Evolutionary conservation across 2,113 vertebrate species (phyloP).

Genomic region (Agelaius tricolor): DNA sequence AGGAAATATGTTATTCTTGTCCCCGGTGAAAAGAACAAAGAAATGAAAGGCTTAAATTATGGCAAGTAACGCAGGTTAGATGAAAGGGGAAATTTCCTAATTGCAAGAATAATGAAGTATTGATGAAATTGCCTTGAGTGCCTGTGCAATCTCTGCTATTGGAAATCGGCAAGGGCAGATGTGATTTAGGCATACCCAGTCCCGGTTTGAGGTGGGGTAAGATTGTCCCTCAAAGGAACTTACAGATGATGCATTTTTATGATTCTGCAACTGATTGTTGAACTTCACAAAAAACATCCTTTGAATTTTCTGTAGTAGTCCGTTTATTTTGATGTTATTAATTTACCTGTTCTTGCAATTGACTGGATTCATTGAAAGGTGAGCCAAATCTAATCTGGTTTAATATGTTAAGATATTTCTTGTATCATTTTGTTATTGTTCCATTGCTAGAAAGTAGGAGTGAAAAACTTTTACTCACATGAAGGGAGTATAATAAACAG

Average conservation of each 20-base stretch:
- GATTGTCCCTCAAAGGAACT: not conserved
- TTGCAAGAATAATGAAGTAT: conserved; percentile 32
- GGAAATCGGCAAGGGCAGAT: not conserved
- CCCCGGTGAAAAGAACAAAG: conserved; percentile 51
- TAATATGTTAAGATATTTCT: not conserved
- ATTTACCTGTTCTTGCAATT: not conserved
- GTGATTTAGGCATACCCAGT: not conserved
- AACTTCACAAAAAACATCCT: not conserved
- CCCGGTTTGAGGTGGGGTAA: not conserved
- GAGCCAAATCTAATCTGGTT: not conserved
- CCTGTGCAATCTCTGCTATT: not conserved
- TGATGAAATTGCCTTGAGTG: not conserved
- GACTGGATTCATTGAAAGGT: not conserved
- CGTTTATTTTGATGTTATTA: not conserved
- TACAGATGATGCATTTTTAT: not conserved
- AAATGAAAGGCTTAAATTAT: conserved; percentile 32
- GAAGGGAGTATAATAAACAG: not conserved
- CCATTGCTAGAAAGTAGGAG: not conserved
- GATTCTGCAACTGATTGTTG: not conserved
- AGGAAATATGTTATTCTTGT: not conserved
- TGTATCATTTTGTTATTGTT: not conserved
- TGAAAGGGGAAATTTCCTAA: conserved; percentile 40
- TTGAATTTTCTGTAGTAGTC: not conserved
- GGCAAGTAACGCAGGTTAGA: conserved; percentile 6
- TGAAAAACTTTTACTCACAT: not conserved